Base-by-base conservation (phyloP, 2,888 invertebrate genomes). In the Meliscaeva auricollis region DNA sequence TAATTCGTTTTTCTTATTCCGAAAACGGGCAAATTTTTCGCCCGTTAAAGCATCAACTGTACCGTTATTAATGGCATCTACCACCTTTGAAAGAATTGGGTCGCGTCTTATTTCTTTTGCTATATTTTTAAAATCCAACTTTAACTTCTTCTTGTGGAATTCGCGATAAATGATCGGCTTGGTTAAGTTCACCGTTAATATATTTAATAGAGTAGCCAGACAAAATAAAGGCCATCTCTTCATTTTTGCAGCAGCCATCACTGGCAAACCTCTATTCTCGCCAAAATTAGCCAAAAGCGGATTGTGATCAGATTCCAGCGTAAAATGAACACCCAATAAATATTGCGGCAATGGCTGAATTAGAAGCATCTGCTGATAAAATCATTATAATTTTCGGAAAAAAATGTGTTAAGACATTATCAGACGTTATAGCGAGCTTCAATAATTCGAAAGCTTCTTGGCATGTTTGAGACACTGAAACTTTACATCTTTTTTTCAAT, bases 341-440 rank as follows among this genome's bases (percentile, higher is more conserved):
- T 72, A 72, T 3, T 72, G 58, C 48, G 3, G 62, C 44, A 26
- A 35, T 32, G 4, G 64, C 73, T 30, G 38, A 11, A 22, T 46
- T 70, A 1, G 48, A 56, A 22, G 58, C 82, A 35, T 77, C 72
- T 0, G 76, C 70, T 20, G 66, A 15, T 9, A 83, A 73, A 4
- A 78, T 9, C 11, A 74, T 54, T 50, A 72, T 64, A 4, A 74
- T 9, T 56, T 84, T 70, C 0, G 70, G 70, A 66, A 78, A 54
- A 48, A 83, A 83, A 35, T 77, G 77, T 32, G 38, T 41, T 13
- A 77, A 52, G 7, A 78, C 48, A 35, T 48, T n/a, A 7, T 82
- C 64, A 3, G 70, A 76, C 7, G 64, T 58, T 5, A 77, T 17
- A 2, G 73, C 79, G 13, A 22, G 8, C 26, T 80, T 76, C 13